Evolutionary conservation across 2,113 vertebrate genomes (phyloP), one percentile per base, ranked within the genome.

Genomic region (Pluvialis apricaria): DNA sequence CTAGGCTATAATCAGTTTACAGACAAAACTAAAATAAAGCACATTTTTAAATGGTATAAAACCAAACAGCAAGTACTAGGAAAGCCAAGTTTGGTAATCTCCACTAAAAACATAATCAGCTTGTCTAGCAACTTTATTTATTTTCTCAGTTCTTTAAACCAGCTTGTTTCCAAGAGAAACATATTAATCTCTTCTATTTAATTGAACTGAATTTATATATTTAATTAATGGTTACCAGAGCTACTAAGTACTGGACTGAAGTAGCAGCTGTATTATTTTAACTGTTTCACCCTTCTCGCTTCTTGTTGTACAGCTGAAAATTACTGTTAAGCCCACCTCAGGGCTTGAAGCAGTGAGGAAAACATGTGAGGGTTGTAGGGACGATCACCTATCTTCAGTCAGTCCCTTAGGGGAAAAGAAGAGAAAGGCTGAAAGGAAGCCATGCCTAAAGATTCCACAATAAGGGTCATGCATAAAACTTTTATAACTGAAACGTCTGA

Each of bases 111-210:
- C 55, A 44, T 94, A 96, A 97, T 96, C 69, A 5, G 93, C 49
- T 60, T 94, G 83, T 97, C 69, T 88, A 90, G 92, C 49, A 92
- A 66, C 61, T 86, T 21, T 76, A 45, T 97, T 96, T 96, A 90
- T 96, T 93, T 93, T 87, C 38, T 77, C 70, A 76, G 73, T 88
- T 57, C 94, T 84, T 94, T 92, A 82, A 96, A 78, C 49, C n/a
- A 90, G 64, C 45, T 94, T 1, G 10, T 95, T 95, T 97, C 95
- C 47, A 92, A 58, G 71, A 88, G 80, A 71, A 88, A 78, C 20
- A 29, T 78, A n/a, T 64, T 96, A 97, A 98, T 97, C 88, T 96
- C 36, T 92, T 94, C 45, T 85, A 21, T 89, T 97, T 80, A 86
- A 69, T 84, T 81, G 28, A 93, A 84, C 32, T 82, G 57, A 68